Evolutionary conservation across 23 tunicate genomes (phyloP).

Genomic region (Botrylloides violaceus): DNA sequence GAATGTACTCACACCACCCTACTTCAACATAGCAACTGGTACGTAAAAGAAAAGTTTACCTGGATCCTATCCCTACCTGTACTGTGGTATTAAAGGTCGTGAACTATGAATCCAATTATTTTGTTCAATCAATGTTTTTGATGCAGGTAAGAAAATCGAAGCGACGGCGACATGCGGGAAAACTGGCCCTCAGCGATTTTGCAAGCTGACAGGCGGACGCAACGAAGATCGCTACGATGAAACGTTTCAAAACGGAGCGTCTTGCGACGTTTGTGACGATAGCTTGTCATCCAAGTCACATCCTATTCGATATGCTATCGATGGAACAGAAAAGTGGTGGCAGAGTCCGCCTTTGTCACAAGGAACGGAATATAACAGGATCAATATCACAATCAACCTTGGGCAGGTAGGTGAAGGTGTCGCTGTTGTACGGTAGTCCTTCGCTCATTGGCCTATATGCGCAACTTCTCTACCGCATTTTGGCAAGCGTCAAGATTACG

Average conservation of each 20-base stretch:
- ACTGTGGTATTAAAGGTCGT: too few relatives aligned
- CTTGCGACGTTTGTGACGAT: conserved; percentile 78
- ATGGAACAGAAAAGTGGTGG: conserved; percentile 99
- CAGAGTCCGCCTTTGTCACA: conserved; percentile 94
- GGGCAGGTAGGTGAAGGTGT: conserved; percentile 73
- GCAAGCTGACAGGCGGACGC: conserved; percentile 96
- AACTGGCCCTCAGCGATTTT: conserved; percentile 63
- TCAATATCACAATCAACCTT: conserved; percentile 89
- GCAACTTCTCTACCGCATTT: too few relatives aligned
- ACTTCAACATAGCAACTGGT: conserved; percentile 93
- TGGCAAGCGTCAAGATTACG: too few relatives aligned
- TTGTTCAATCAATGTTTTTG: too few relatives aligned
- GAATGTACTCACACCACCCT: conserved; percentile 76
- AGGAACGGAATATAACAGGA: conserved; percentile 69
- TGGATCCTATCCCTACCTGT: too few relatives aligned
- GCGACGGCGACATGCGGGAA: conserved; percentile 94
- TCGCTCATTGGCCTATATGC: too few relatives aligned
- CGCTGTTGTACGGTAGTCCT: too few relatives aligned
- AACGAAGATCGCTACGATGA: conserved; percentile 52
- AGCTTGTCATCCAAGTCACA: conserved; percentile 53
- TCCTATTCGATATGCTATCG: conserved; percentile 83
- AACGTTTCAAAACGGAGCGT: conserved; percentile 68
- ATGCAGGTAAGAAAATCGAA: conserved; percentile 75
- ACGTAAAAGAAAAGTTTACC: conserved; percentile 3
- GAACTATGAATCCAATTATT: too few relatives aligned